These are phyloP conservation scores for Grantiella picta DNA, from an alignment of 2,113 vertebrate species.

Conservation along the genomic window DNA sequence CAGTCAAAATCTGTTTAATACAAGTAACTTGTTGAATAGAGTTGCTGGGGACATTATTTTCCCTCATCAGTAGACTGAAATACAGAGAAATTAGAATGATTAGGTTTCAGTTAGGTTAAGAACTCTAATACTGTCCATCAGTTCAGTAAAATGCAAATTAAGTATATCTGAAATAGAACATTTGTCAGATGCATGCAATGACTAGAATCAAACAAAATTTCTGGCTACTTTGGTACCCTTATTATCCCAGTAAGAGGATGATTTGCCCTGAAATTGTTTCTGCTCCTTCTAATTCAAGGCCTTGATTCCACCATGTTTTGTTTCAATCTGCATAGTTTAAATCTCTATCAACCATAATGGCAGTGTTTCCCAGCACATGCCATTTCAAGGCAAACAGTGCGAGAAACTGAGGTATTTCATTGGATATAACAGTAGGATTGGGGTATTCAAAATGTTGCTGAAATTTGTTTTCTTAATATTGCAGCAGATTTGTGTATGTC, in stretches of 20 bases:
- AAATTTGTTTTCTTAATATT: neutral
- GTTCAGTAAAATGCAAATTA: neutral
- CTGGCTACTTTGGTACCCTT: neutral
- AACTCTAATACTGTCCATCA: neutral
- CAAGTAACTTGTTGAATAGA: neutral
- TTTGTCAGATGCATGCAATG: neutral
- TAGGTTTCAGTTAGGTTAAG: neutral
- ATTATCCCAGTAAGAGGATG: neutral
- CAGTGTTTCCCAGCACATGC: neutral
- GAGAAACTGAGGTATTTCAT: neutral
- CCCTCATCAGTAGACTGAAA: neutral
- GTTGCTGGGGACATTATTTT: neutral
- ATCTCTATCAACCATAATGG: neutral
- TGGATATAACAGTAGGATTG: neutral
- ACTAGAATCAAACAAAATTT: neutral
- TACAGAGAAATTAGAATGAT: neutral
- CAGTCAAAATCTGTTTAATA: neutral
- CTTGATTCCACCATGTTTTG: neutral
- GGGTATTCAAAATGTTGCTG: neutral
- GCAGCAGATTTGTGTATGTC: neutral
- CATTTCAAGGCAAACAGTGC: neutral
- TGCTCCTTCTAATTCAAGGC: neutral
- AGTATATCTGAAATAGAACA: accelerated
- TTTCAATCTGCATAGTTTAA: neutral
- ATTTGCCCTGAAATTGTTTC: neutral